These are phyloP conservation scores for Sympetrum striolatum DNA, from an alignment of 2,888 invertebrate genomes.

Conservation along the genomic window DNA sequence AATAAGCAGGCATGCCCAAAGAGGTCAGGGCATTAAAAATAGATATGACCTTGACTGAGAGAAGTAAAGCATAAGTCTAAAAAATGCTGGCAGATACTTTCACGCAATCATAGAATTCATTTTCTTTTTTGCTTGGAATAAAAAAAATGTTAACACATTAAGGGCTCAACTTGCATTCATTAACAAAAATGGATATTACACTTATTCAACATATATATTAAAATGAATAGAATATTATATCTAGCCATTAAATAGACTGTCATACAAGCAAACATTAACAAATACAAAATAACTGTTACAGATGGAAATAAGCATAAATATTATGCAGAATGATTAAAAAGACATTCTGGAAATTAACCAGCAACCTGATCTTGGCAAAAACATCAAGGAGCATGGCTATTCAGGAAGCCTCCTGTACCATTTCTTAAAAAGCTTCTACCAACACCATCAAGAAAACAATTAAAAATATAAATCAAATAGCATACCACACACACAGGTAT, in stretches of 20 bases:
- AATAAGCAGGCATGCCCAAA: not conserved
- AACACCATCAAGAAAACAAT: slow-evolving; percentile 12
- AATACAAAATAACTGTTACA: not conserved
- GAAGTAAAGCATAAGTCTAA: not conserved
- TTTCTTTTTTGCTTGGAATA: not conserved
- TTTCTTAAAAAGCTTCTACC: slow-evolving; percentile 11
- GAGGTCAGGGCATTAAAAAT: not conserved
- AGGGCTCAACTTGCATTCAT: not conserved
- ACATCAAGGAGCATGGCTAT: slow-evolving; percentile 13
- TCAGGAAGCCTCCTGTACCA: not conserved
- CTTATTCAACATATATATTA: not conserved
- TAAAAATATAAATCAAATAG: not conserved
- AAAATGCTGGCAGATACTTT: not conserved
- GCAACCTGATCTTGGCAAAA: slow-evolving; percentile 14
- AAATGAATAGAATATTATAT: not conserved
- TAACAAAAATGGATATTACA: not conserved
- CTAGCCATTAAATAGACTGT: not conserved
- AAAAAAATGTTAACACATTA: not conserved
- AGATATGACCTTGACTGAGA: not conserved
- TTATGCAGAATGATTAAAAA: not conserved
- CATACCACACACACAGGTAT: not conserved
- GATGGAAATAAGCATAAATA: not conserved
- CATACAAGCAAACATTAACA: not conserved
- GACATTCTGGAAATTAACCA: not conserved
- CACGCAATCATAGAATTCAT: not conserved